phyloP scores from a whole-genome alignment of 1,140 invertebrate species.

The Formica exsecta region DNA sequence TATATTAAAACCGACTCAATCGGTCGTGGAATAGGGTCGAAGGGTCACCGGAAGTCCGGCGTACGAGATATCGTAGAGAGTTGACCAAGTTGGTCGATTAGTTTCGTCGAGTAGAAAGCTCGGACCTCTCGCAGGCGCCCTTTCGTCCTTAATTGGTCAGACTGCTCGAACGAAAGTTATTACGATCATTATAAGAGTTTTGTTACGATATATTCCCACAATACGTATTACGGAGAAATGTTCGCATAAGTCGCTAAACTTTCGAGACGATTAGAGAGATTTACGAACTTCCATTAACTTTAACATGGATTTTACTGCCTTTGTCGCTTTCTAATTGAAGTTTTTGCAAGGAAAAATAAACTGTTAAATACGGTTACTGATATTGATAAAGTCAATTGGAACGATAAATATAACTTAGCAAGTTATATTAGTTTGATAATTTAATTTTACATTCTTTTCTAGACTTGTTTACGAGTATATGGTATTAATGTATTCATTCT shows the following conservation, averaged over 20 bases:
- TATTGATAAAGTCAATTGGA: not conserved
- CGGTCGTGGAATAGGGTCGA: slow-evolving; percentile 68
- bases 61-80: slow-evolving; percentile 68
- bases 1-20: slow-evolving; percentile 71
- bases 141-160: slow-evolving; percentile 68
- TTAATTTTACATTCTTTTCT: not conserved
- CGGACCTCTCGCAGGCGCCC: slow-evolving; percentile 40
- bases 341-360: not conserved
- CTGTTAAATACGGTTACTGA: not conserved
- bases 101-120: slow-evolving; percentile 70
- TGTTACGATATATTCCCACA: slow-evolving; percentile 43
- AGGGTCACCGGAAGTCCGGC: slow-evolving; percentile 69
- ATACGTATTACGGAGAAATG: not conserved
- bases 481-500: too few relatives aligned
- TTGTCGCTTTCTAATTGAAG: slow-evolving; percentile 15
- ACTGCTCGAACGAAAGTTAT: slow-evolving; percentile 61
- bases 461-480: not conserved
- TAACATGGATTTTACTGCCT: not conserved
- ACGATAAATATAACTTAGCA: not conserved
- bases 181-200: slow-evolving; percentile 57
- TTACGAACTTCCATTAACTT: slow-evolving; percentile 5
- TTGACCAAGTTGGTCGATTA: slow-evolving; percentile 74
- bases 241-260: slow-evolving; percentile 28
- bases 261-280: slow-evolving; percentile 32
- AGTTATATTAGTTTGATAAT: not conserved